A percentile compares a stretch with the other conserved stretches of the same genome.
Conservation (phyloP, 1,140 invertebrate genomes). For the Scaptomyza pallida region DNA sequence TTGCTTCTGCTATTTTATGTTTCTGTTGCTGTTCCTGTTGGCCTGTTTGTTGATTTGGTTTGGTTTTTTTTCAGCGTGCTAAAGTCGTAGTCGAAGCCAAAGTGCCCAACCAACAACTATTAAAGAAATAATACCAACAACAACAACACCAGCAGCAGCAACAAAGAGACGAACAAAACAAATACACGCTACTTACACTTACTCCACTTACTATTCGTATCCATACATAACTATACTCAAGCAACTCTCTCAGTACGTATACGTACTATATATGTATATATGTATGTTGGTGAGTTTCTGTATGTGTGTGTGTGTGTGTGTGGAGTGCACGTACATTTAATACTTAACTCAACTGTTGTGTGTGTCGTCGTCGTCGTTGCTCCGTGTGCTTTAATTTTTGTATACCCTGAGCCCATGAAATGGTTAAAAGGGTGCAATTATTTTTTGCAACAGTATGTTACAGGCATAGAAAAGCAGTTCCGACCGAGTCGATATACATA, state of each 20-base stretch:
- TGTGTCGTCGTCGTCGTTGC: conserved; percentile 31
- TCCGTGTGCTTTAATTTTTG: conserved; percentile 54
- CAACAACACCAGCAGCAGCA: conserved; percentile 26
- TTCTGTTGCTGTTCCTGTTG: conserved; percentile 29
- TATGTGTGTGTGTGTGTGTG: conserved; percentile 9
- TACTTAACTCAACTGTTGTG: conserved; percentile 48
- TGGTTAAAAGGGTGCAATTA: too few relatives aligned
- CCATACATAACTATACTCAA: conserved; percentile 56
- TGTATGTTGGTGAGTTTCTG: conserved; percentile 12
- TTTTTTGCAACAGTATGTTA: too few relatives aligned
- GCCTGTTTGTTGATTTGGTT: conserved; percentile 39
- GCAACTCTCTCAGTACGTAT: conserved; percentile 12
- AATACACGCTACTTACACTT: conserved; percentile 80
- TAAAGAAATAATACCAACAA: conserved; percentile 60
- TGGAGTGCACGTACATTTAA: conserved; percentile 47
- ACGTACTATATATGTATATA: too few relatives aligned
- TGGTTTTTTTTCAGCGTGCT: conserved; percentile 45
- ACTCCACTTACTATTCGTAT: conserved; percentile 79
- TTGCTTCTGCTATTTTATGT: conserved; percentile 25
- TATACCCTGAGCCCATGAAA: too few relatives aligned
- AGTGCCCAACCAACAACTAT: conserved; percentile 63
- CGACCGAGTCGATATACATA: too few relatives aligned
- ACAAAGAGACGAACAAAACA: conserved; percentile 68
- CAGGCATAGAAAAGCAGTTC: too few relatives aligned
- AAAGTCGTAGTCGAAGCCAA: conserved; percentile 35